Evolutionary conservation across 2,113 vertebrate species (phyloP).

Genomic region (Aphelocoma coerulescens): DNA sequence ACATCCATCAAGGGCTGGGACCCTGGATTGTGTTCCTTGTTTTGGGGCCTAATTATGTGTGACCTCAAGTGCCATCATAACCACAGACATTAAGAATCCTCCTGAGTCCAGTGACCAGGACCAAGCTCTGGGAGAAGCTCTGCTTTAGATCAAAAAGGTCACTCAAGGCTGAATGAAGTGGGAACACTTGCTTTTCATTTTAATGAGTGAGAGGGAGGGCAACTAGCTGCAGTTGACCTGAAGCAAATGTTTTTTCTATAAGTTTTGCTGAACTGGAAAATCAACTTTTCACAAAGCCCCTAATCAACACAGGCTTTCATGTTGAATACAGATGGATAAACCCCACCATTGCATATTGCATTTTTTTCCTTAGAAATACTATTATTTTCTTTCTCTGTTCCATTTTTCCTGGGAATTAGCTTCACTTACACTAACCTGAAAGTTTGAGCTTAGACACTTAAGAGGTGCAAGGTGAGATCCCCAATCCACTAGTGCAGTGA

Average conservation of each 20-base stretch:
- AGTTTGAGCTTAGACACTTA: neutral
- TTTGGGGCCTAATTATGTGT: neutral
- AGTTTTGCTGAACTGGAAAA: constrained; percentile 62
- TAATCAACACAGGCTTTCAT: constrained; percentile 28
- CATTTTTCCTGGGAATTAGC: neutral
- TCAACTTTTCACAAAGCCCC: constrained; percentile 47
- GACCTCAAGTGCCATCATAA: neutral
- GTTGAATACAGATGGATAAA: constrained; percentile 11
- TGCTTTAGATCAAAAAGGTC: neutral
- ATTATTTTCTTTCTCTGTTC: constrained; percentile 2
- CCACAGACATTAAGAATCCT: neutral
- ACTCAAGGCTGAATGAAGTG: constrained; percentile 13
- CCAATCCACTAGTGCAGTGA: neutral
- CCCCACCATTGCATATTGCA: neutral
- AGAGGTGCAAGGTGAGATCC: neutral
- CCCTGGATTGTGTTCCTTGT: neutral
- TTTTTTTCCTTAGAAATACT: neutral
- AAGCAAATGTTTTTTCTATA: constrained; percentile 20
- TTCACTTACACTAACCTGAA: neutral
- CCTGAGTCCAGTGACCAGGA: neutral
- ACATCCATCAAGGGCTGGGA: neutral
- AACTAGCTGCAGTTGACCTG: constrained; percentile 16
- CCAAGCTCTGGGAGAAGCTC: neutral
- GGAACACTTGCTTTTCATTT: constrained; percentile 39
- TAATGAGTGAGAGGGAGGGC: neutral